Evolutionary conservation across 2,113 vertebrate genomes (phyloP).

Genomic region (Spizaetus ornatus): DNA sequence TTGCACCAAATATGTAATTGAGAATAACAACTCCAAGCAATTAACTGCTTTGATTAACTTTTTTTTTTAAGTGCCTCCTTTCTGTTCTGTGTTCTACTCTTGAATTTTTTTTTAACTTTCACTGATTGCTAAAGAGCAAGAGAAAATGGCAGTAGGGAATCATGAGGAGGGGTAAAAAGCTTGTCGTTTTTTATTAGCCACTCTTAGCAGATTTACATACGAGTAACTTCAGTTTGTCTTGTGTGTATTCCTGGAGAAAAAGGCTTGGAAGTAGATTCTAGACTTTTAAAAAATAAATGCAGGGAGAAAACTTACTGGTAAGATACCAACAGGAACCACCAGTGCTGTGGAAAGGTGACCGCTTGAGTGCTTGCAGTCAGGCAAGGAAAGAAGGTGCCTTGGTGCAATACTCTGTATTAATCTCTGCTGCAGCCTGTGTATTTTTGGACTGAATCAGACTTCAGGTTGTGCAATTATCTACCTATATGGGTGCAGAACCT

Average conservation of each 20-base stretch:
- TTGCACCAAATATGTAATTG: not conserved
- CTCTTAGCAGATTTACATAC: not conserved
- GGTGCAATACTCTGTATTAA: not conserved
- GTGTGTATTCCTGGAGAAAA: not conserved
- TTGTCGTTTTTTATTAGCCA: not conserved
- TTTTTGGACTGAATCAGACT: not conserved
- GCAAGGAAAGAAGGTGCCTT: not conserved
- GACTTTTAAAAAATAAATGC: not conserved
- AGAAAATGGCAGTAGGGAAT: not conserved
- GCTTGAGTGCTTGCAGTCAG: not conserved
- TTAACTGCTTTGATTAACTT: not conserved
- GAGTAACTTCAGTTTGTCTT: not conserved
- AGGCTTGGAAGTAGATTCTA: not conserved
- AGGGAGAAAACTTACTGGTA: not conserved
- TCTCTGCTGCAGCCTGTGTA: not conserved
- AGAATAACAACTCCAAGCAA: not conserved
- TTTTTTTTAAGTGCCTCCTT: not conserved
- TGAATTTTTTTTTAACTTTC: not conserved
- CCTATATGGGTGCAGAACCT: not conserved
- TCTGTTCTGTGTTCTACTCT: not conserved
- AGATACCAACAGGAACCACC: fast-evolving
- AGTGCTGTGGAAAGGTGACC: not conserved
- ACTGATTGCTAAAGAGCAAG: not conserved
- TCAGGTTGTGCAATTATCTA: not conserved
- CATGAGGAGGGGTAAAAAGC: not conserved